A percentile compares a stretch with the other conserved stretches of the same genome.
Evolutionary conservation across 2,888 invertebrate species (phyloP).

Genomic region (Drosophila fungiperda): DNA sequence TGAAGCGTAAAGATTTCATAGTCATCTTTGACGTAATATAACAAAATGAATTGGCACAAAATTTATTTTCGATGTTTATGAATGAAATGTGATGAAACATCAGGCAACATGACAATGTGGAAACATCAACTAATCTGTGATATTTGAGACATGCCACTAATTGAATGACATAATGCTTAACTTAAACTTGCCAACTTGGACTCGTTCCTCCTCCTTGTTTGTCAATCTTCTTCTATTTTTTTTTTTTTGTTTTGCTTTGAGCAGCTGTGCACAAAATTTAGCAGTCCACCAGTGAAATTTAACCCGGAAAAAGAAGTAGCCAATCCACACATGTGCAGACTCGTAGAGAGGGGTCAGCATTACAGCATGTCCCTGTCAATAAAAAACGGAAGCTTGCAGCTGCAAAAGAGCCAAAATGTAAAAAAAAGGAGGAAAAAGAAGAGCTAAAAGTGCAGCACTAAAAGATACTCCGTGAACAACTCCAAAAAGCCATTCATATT

Average conservation of each 20-base stretch:
- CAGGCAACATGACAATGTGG: conserved; percentile 22
- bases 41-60: conserved; percentile 35
- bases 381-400: conserved; percentile 51
- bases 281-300: conserved; percentile 21
- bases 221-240: background rate
- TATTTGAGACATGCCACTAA: conserved; percentile 43
- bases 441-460: background rate
- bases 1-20: conserved; percentile 16
- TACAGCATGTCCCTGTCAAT: conserved; percentile 25
- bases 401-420: conserved; percentile 32
- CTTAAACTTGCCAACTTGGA: background rate
- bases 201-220: background rate
- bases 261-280: conserved; percentile 14
- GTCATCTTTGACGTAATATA: conserved; percentile 21
- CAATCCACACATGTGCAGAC: conserved; percentile 11
- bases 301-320: conserved; percentile 17
- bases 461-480: conserved; percentile 10
- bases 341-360: conserved; percentile 20
- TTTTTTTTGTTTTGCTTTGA: background rate
- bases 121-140: conserved; percentile 42
- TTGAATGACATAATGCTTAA: conserved; percentile 44
- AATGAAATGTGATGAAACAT: conserved; percentile 17
- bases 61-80: conserved; percentile 8
- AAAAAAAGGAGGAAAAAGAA: background rate
- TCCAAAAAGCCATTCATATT: background rate